Base-by-base conservation (phyloP, 2,113 vertebrate genomes). In the Thinocorus orbignyianus region DNA sequence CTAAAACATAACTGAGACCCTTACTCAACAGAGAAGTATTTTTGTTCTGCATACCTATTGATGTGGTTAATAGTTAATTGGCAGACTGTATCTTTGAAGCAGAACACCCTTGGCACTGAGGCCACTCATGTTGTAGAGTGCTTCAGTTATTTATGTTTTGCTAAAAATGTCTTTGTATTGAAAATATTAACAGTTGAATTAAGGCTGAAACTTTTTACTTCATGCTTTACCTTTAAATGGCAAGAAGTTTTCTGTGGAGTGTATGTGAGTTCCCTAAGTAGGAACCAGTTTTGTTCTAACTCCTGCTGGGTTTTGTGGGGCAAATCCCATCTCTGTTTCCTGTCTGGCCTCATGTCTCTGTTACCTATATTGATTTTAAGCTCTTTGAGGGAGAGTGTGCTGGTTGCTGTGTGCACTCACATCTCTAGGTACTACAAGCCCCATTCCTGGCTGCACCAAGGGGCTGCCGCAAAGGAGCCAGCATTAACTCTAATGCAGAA, bases 141-240 rank as follows among this genome's bases (percentile, higher is more conserved):
- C 57, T 93, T 84, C 26, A 81, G 10, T 93, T 93, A 65, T 68
- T 88, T 80, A 78, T 55, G 30, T 65, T 71, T 93, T 88, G n/a
- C 55, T 88, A 68, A 49, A 90, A 80, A 42, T 76, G 35, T 73
- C 30, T 69, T 44, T 69, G 22, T 41, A 62, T 57, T 83, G 58
- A 83, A 89, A 88, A 69, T 68, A 66, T 20, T 81, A 46, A 28
- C 25, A 42, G 18, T 61, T 86, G 60, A 52, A 73, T 74, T 89
- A 74, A 22, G 31, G 15, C 26, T 83, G 39, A 81, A 88, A 68
- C 64, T 17, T 90, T 82, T 78, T 55, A 60, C 79, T 81, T 77
- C 3, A 23, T 70, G 30, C n/a, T 88, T 92, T 44, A 62, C 4
- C 6, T 78, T 83, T 84, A 66, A 91, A 35, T 60, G 33, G 17